Evolutionary conservation across 2,888 invertebrate species (phyloP).

Genomic region (Barypeithes pellucidus): DNA sequence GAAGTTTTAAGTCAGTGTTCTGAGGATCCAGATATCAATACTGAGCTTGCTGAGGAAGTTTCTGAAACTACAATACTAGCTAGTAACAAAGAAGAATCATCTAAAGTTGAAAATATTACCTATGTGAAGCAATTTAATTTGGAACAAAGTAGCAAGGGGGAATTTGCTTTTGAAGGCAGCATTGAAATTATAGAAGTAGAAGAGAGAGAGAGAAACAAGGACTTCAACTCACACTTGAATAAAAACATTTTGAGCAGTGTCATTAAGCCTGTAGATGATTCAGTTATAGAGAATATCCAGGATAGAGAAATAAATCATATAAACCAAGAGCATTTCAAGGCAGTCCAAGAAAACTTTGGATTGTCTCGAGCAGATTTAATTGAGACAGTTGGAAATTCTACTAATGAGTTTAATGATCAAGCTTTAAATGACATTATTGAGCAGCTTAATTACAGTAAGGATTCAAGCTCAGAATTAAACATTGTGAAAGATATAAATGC

Average conservation of each 20-base stretch:
- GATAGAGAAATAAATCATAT: not conserved
- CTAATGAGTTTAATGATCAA: not conserved
- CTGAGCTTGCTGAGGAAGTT: constrained; percentile 20
- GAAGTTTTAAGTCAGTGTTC: constrained; percentile 51
- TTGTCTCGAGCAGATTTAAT: not conserved
- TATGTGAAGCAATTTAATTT: not conserved
- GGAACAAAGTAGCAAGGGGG: not conserved
- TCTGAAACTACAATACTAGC: constrained; percentile 5
- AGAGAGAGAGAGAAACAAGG: not conserved
- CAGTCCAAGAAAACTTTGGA: not conserved
- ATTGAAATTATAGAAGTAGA: constrained; percentile 13
- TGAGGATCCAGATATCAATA: constrained; percentile 32
- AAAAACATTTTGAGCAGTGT: constrained; percentile 21
- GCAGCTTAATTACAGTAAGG: not conserved
- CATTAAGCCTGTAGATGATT: not conserved
- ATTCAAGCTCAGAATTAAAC: not conserved
- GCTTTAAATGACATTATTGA: constrained; percentile 11
- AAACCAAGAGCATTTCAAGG: not conserved
- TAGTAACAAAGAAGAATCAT: not conserved
- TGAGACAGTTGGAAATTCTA: not conserved
- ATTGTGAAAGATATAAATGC: constrained; percentile 25
- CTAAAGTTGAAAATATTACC: not conserved
- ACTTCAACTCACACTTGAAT: not conserved
- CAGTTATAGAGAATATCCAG: not conserved
- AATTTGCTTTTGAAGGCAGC: not conserved